phyloP scores from a whole-genome alignment of 92 coral and sea anemone species.

The Phenganax subtilis region DNA sequence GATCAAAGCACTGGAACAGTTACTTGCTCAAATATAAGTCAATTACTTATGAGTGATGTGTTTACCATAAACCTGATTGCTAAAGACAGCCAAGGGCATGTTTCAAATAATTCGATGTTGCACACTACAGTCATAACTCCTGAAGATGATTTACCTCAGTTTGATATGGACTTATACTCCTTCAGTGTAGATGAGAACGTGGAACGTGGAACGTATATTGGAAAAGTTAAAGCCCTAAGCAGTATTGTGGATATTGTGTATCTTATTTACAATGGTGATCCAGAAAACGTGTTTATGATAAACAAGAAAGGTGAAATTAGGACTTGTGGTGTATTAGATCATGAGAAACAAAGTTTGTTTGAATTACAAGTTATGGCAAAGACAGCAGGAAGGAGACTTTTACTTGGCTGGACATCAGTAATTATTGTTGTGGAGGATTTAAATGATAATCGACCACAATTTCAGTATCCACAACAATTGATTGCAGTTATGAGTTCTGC shows the following conservation, averaged over 20 bases:
- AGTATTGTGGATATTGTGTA: slow-evolving; percentile 54
- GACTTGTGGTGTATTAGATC: slow-evolving; percentile 70
- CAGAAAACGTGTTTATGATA: slow-evolving; percentile 57
- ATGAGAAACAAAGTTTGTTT: slow-evolving; percentile 62
- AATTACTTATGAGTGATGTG: slow-evolving; percentile 58
- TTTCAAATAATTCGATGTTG: slow-evolving; percentile 52
- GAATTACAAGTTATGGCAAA: slow-evolving; percentile 62
- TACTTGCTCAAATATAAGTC: not conserved
- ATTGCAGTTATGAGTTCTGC: slow-evolving; percentile 65
- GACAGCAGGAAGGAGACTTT: slow-evolving; percentile 57
- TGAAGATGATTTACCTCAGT: slow-evolving; percentile 72
- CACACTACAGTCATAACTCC: slow-evolving; percentile 69
- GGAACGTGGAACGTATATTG: slow-evolving; percentile 70
- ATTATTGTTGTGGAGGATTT: slow-evolving; percentile 66
- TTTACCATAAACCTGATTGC: slow-evolving; percentile 64
- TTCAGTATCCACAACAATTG: slow-evolving; percentile 50
- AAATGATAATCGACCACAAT: slow-evolving; percentile 79
- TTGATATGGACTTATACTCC: slow-evolving; percentile 61
- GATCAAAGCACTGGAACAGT: slow-evolving; percentile 58
- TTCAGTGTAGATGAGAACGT: slow-evolving; percentile 86
- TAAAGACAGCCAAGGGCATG: slow-evolving; percentile 70
- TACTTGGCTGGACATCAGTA: slow-evolving; percentile 65
- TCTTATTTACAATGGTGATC: slow-evolving; percentile 77
- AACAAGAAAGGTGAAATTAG: slow-evolving; percentile 83
- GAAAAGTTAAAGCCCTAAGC: slow-evolving; percentile 70